These are phyloP conservation scores for Helarctos malayanus DNA, from an alignment of 2,797 vertebrate genomes.

Conservation along the genomic window DNA sequence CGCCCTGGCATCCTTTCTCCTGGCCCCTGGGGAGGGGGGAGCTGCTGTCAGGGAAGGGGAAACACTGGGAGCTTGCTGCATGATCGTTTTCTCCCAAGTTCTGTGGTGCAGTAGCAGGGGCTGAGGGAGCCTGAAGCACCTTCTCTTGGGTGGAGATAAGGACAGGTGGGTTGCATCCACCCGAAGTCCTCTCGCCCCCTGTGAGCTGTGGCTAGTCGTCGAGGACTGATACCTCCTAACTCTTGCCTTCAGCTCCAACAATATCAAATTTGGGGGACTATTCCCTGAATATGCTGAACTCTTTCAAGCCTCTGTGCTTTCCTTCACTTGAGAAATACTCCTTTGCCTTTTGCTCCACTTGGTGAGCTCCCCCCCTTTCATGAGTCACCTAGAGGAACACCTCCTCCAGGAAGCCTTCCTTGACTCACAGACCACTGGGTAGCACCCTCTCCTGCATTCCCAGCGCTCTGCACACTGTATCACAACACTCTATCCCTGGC, in stretches of 20 bases:
- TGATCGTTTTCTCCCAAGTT: background rate
- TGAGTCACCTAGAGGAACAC: background rate
- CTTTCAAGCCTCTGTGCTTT: background rate
- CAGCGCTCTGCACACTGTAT: background rate
- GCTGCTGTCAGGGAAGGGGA: background rate
- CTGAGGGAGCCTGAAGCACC: background rate
- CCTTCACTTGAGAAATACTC: background rate
- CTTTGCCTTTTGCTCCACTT: background rate
- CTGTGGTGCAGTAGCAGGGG: background rate
- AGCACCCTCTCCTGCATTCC: background rate
- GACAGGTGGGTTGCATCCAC: background rate
- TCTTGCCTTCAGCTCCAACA: background rate
- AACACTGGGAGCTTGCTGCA: too few relatives aligned
- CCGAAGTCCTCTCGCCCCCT: background rate
- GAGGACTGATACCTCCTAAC: background rate
- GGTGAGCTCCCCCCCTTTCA: background rate
- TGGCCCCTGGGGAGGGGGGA: background rate
- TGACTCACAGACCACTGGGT: background rate
- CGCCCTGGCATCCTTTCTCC: background rate
- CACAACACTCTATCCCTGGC: background rate
- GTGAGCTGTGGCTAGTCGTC: background rate
- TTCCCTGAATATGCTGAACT: background rate
- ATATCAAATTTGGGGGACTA: too few relatives aligned
- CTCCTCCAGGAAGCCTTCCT: conserved; percentile 29
- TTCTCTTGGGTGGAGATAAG: background rate